These are phyloP conservation scores for Tangara arthus DNA, from an alignment of 2,797 vertebrate species.

Conservation along the genomic window DNA sequence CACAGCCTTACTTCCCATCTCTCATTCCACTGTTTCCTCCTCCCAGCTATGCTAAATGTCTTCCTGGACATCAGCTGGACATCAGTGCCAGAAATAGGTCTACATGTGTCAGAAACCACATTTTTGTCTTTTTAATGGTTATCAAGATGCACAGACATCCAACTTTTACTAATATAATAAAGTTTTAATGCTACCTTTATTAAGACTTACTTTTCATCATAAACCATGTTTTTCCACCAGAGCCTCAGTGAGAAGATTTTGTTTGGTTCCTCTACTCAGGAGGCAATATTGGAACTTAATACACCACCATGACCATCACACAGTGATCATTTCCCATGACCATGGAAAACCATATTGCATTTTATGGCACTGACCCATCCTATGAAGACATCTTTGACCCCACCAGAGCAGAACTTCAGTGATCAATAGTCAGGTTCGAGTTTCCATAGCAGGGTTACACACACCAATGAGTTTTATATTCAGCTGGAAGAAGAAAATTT, in stretches of 20 bases:
- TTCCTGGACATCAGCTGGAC: background rate
- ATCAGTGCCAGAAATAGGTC: background rate
- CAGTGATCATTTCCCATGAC: background rate
- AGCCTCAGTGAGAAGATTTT: background rate
- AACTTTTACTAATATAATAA: background rate
- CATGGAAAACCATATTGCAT: background rate
- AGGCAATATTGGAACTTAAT: background rate
- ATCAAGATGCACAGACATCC: background rate
- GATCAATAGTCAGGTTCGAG: accelerated
- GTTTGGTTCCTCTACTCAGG: background rate
- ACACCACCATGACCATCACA: background rate
- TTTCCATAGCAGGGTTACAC: background rate
- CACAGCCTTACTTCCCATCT: background rate
- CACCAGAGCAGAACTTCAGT: background rate
- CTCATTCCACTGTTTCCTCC: background rate
- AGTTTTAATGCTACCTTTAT: background rate
- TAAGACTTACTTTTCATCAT: background rate
- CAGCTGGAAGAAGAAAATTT: background rate
- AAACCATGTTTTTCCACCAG: background rate
- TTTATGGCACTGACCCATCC: background rate
- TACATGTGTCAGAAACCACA: background rate
- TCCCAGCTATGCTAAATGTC: background rate
- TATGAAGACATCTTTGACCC: background rate
- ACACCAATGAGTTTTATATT: background rate
- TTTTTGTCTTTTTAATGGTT: background rate